Conservation (phyloP, 2,888 invertebrate genomes). For the Clostera curtula region DNA sequence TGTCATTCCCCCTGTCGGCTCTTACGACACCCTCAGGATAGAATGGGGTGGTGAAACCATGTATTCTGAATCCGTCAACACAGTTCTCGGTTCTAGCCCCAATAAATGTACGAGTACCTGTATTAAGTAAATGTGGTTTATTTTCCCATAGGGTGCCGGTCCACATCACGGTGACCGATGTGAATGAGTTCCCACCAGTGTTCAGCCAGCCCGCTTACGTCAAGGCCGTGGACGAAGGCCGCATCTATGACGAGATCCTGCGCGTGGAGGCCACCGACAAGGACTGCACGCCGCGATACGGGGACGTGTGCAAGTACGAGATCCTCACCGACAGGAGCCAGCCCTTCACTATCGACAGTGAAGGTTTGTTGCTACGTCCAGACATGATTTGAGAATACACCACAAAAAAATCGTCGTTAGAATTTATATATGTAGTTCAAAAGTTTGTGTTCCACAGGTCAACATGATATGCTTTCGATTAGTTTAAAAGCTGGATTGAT, state of each 20-base stretch:
- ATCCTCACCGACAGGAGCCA: conserved; percentile 83
- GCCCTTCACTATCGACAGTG: conserved; percentile 93
- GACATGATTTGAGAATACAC: background rate
- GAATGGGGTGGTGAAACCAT: too few relatives aligned
- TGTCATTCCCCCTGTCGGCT: too few relatives aligned
- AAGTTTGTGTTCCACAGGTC: too few relatives aligned
- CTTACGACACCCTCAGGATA: too few relatives aligned
- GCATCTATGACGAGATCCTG: conserved; percentile 91
- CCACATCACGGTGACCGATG: conserved; percentile 95
- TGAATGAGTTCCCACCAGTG: conserved; percentile 95
- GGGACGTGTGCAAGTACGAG: conserved; percentile 98
- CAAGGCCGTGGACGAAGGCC: conserved; percentile 91
- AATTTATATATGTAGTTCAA: too few relatives aligned
- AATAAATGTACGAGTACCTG: too few relatives aligned
- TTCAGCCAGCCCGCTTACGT: conserved; percentile 95
- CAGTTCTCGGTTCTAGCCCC: too few relatives aligned
- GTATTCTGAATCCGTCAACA: too few relatives aligned
- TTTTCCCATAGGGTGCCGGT: conserved; percentile 84
- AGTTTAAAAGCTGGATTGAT: too few relatives aligned
- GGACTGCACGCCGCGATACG: conserved; percentile 96
- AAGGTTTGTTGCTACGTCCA: conserved; percentile 74
- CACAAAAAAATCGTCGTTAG: too few relatives aligned
- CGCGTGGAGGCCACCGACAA: conserved; percentile 93
- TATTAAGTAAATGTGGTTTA: background rate
- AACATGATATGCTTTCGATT: too few relatives aligned